Evolutionary conservation across 2,888 invertebrate genomes (phyloP).

Genomic region (Elysia crispata): DNA sequence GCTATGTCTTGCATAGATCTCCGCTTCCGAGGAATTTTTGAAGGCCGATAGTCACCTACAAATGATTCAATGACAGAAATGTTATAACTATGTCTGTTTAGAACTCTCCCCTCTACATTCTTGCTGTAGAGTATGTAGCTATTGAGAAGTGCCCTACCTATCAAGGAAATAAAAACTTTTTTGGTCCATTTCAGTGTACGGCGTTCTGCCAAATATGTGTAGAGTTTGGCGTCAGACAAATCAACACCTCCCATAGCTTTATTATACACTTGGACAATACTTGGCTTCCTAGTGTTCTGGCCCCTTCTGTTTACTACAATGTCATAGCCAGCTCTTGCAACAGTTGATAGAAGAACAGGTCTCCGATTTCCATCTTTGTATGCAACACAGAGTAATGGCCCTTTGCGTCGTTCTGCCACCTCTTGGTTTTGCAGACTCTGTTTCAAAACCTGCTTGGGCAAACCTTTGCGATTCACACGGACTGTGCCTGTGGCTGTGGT

Average conservation of each 20-base stretch:
- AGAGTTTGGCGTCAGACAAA: slow-evolving; percentile 19
- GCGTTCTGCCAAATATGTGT: slow-evolving; percentile 33
- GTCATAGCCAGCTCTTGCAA: slow-evolving; percentile 12
- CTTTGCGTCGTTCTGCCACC: slow-evolving; percentile 23
- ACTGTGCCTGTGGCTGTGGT: slow-evolving; percentile 39
- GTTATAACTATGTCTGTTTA: not conserved
- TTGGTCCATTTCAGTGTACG: slow-evolving; percentile 29
- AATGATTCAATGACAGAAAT: slow-evolving; percentile 12
- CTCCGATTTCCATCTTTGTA: slow-evolving; percentile 25
- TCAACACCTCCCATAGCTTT: slow-evolving; percentile 38
- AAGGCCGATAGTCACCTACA: slow-evolving; percentile 10
- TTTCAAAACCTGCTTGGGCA: not conserved
- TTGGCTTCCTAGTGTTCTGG: not conserved
- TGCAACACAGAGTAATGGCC: slow-evolving; percentile 13
- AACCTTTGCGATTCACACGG: not conserved
- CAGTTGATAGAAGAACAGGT: slow-evolving; percentile 6
- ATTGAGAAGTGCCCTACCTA: slow-evolving; percentile 18
- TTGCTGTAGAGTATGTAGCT: slow-evolving; percentile 6
- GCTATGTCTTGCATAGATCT: too few relatives aligned
- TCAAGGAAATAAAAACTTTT: slow-evolving; percentile 12
- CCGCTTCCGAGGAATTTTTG: slow-evolving; percentile 11
- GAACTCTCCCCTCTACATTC: not conserved
- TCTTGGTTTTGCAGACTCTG: slow-evolving; percentile 11
- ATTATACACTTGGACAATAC: slow-evolving; percentile 23
- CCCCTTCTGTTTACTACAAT: not conserved